Base-by-base conservation (phyloP, 2,113 vertebrate genomes). In the Dascyllus trimaculatus region DNA sequence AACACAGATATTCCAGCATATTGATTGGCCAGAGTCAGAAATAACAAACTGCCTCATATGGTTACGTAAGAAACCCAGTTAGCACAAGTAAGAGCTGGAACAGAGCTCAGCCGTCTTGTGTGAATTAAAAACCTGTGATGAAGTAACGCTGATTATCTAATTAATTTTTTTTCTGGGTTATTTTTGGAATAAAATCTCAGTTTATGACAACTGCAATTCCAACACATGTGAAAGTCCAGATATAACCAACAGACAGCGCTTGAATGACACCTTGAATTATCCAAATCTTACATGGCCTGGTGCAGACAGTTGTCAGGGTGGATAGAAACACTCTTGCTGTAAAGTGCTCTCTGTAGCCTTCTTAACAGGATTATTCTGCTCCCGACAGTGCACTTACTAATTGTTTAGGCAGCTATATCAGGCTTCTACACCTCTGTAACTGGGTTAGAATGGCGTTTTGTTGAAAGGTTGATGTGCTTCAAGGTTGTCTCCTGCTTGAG, bases 331-430 rank as follows among this genome's bases (percentile, higher is more conserved):
- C 45, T 59, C 29, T 64, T 66, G 78, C 80, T 75, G 25, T 25
- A 51, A 68, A 73, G 59, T 57, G 68, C 81, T 78, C 64, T 69
- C 29, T 0, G 24, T 62, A 56, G 63, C 84, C 54, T 80, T 61
- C 53, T 43, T 85, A 90, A 92, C 29, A 83, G 71, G 90, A 93
- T 92, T 92, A 90, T 86, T 83, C 81, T 63, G 71, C 84, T 83
- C 70, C 69, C 43, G 9, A 80, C 75, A 54, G 66, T 61, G 49
- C 86, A 59, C 78, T 87, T 71, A 64, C 74, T 89, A 86, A 92
- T 89, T 88, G 82, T 89, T 91, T 74, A 76, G 69, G 71, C 76
- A 61, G 82, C 76, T 78, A 66, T 82, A 62, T 85, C 60, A 76
- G 75, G 57, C 78, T 71, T 82, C 75, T 57, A 78, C 82, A 87